phyloP scores from a whole-genome alignment of 2,113 vertebrate genomes.

The Colius striatus region DNA sequence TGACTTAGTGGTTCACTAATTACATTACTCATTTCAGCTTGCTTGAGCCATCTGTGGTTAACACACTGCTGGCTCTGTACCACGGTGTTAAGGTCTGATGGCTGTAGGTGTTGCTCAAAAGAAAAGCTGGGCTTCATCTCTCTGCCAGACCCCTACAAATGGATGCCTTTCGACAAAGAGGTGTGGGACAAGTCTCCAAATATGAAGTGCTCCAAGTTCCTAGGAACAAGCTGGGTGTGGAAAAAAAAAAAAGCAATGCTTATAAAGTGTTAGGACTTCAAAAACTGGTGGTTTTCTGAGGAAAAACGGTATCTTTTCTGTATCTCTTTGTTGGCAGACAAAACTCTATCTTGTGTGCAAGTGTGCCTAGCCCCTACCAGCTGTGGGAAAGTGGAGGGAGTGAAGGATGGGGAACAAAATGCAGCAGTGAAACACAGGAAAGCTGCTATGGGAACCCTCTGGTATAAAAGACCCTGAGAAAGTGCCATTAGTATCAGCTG shows the following conservation, averaged over 20 bases:
- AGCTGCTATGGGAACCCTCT: not conserved
- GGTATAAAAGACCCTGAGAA: not conserved
- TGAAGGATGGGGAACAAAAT: not conserved
- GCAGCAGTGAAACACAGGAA: not conserved
- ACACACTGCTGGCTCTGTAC: rapidly evolving
- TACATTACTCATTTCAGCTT: not conserved
- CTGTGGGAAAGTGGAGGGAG: not conserved
- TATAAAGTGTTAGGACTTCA: not conserved
- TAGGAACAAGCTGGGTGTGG: not conserved
- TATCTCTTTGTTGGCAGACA: not conserved
- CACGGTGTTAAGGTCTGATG: not conserved
- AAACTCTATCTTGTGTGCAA: not conserved
- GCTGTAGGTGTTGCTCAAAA: not conserved
- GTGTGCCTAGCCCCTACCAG: not conserved
- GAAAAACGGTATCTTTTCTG: not conserved
- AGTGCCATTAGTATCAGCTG: not conserved
- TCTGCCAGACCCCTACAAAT: not conserved
- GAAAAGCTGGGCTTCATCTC: not conserved
- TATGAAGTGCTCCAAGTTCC: not conserved
- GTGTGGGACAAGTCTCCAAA: not conserved
- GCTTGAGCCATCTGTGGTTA: not conserved
- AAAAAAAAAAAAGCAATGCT: not conserved
- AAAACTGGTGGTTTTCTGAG: not conserved
- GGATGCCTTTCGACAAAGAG: not conserved
- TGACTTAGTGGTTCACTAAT: not conserved